Conservation (phyloP, 2,113 vertebrate genomes). For the Aegotheles bennettii region DNA sequence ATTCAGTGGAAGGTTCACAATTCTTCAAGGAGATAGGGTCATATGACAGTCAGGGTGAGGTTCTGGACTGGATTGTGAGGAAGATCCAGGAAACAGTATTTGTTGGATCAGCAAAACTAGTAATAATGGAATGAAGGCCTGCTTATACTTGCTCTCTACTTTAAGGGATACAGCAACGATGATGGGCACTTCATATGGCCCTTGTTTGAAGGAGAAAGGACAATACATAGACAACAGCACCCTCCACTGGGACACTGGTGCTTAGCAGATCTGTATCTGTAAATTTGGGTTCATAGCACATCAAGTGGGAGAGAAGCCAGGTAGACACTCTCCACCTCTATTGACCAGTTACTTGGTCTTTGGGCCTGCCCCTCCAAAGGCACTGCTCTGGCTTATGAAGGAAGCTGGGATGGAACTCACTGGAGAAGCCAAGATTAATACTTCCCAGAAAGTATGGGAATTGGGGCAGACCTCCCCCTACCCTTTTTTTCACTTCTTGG, state of each 20-base stretch:
- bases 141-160: not conserved
- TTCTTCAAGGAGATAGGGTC: not conserved
- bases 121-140: not conserved
- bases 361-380: not conserved
- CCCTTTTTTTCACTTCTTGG: not conserved
- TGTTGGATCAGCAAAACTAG: not conserved
- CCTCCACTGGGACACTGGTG: not conserved
- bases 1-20: not conserved
- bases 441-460: not conserved
- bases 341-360: not conserved
- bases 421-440: not conserved
- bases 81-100: not conserved
- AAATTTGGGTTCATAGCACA: rapidly evolving
- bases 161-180: not conserved
- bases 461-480: not conserved
- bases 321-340: not conserved
- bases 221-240: not conserved
- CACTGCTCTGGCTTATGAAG: not conserved
- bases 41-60: not conserved
- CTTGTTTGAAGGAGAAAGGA: not conserved
- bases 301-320: not conserved
- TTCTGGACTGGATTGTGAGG: not conserved
- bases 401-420: not conserved
- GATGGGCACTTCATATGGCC: not conserved
- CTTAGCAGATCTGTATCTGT: not conserved